Conservation (phyloP, 2,797 vertebrate genomes). For the Halcyon smyrnensis region DNA sequence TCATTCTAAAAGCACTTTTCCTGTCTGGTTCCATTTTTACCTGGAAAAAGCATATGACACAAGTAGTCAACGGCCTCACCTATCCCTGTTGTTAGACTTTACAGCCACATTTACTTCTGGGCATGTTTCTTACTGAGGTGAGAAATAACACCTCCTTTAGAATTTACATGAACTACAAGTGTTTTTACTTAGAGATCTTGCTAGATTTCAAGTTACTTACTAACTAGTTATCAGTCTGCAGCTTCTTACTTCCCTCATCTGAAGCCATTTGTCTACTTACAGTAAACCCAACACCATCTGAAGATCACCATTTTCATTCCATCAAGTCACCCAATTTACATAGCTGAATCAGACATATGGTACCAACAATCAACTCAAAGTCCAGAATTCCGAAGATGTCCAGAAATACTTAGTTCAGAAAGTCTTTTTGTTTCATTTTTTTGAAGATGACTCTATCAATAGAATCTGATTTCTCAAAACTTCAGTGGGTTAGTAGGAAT, state of each 20-base stretch:
- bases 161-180: neutral
- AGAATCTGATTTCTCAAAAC: neutral
- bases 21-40: neutral
- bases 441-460: neutral
- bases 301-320: neutral
- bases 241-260: neutral
- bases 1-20: neutral
- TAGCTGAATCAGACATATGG: fast-evolving
- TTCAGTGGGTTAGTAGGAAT: neutral
- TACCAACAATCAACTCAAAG: neutral
- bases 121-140: neutral
- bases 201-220: neutral
- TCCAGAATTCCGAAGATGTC: neutral
- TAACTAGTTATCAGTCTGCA: neutral
- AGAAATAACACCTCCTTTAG: neutral
- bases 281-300: neutral
- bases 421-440: neutral
- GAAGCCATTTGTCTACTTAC: neutral
- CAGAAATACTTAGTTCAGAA: neutral
- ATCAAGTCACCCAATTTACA: neutral
- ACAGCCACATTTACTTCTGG: neutral
- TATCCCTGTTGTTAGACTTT: neutral
- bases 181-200: neutral
- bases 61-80: neutral
- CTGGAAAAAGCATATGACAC: neutral